Evolutionary conservation across 2,888 invertebrate species (phyloP), one percentile per base, ranked within the genome.

Genomic region (Sminthurinus aureus): DNA sequence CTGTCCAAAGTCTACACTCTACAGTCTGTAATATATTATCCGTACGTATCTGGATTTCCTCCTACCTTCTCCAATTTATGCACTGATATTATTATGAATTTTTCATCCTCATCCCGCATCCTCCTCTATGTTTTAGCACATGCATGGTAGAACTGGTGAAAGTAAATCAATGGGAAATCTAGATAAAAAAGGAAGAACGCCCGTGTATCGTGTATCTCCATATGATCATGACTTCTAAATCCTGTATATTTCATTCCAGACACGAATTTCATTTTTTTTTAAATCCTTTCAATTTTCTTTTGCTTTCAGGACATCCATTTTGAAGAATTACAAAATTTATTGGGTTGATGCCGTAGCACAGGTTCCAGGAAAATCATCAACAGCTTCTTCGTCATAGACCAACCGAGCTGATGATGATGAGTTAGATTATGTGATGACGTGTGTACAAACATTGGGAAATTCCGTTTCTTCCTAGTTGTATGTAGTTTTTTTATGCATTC

Each of bases 271-370:
- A 73, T 73, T 13, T 73, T 73, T 22, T 73, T 13, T 52, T 52
- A 38, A 38, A 38, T 38, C 38, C 38, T 1, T 69, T 69, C 20
- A 11, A 11, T 50, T 73, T 69, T 9, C 79, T 26, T 79, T 50
- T 24, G 3, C 81, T 75, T 81, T 26, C 84, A 88, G 88, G 24
- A 87, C 86, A 4, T 87, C 87, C 66, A 82, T 88, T 50, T 82
- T 88, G 67, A 87, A 87, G 73, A 86, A 82, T 71, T 88, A 87
- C 87, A 87, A 88, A 75, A 78, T 86, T 22, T 88, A 87, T 82
- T 88, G 88, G 88, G 88, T 88, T 3, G 88, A 88, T 78, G 88
- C 84, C 12, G 87, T 87, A 18, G 87, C 88, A 20, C 67, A 82
- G 38, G 87, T 85, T 80, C 83, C 85, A 6, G 52, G 8, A 24